Evolutionary conservation across 2,797 vertebrate species (phyloP).

Genomic region (Aulostomus chinensis): DNA sequence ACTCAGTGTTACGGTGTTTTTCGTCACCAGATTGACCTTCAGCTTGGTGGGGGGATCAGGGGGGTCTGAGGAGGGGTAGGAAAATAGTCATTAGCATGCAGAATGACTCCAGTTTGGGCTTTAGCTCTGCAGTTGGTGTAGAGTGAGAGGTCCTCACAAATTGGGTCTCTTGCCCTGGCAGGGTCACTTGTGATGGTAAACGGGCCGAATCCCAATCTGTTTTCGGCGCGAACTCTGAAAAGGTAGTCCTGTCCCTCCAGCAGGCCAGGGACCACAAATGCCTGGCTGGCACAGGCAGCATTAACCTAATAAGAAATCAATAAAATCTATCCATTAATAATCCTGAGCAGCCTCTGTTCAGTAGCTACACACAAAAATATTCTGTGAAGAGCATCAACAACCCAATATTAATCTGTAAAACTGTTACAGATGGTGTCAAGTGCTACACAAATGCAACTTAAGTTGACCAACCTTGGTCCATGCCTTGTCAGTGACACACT

Average conservation of each 20-base stretch:
- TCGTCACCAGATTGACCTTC: conserved; percentile 92
- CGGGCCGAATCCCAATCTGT: conserved; percentile 91
- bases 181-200: conserved; percentile 89
- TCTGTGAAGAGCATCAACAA: background rate
- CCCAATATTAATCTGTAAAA: too few species aligned
- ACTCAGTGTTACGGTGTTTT: conserved; percentile 88
- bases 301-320: conserved; percentile 76
- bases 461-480: conserved; percentile 85
- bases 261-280: conserved; percentile 91
- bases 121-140: background rate
- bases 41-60: conserved; percentile 96
- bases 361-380: too few species aligned
- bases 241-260: conserved; percentile 94
- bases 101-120: background rate
- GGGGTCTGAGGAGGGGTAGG: conserved; percentile 79
- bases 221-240: conserved; percentile 95
- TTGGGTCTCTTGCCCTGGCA: conserved; percentile 91
- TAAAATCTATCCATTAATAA: background rate
- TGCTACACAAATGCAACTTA: too few species aligned
- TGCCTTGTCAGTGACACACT: conserved; percentile 89
- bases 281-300: conserved; percentile 89
- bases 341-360: too few species aligned
- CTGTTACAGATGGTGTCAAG: too few species aligned
- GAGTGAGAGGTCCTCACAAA: conserved; percentile 92
- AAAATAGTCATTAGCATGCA: background rate